Base-by-base conservation (phyloP, 2,113 vertebrate species). In the Poecilia latipinna region DNA sequence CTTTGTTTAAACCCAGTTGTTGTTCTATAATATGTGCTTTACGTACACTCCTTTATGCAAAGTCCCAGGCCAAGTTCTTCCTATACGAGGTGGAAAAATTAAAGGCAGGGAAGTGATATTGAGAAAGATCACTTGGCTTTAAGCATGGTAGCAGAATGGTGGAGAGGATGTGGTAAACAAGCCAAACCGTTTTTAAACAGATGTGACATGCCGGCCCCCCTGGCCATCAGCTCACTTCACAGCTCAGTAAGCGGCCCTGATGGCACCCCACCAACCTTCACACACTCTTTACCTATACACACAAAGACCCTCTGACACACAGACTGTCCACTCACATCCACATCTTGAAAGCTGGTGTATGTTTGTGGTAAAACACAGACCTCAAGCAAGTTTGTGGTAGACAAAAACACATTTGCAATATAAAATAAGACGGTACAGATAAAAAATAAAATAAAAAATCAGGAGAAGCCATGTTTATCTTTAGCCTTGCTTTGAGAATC, bases 171-270 rank as follows among this genome's bases (percentile, higher is more conserved):
- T 67, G 78, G 76, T 72, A 80, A 82, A 86, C 77, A 79, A 86
- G 77, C 61, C 71, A 79, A 82, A 77, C 73, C 0, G 10, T 82
- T 86, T 85, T 82, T 72, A 86, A 91, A 83, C 75, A 72, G 84
- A 78, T 89, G 75, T 75, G 85, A 81, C 86, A 88, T 7, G 6
- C 51, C 11, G 63, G 28, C 33, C 42, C 83, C 72, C 39, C 37
- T 28, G 82, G 85, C 71, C 65, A 48, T 88, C 78, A 32, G 70
- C 76, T 80, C 74, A 61, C 39, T 78, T 64, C 74, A 78, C 80
- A 74, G 77, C 72, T 86, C 83, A 77, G 82, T 70, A 37, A 57
- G 82, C 48, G 64, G 33, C 64, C 64, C 54, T 73, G 78, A 75
- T 87, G 83, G 73, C 75, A 79, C 64, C 79, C 75, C 71, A 82